Evolutionary conservation across 2,113 vertebrate species (phyloP).

Genomic region (Trematomus loennbergii): DNA sequence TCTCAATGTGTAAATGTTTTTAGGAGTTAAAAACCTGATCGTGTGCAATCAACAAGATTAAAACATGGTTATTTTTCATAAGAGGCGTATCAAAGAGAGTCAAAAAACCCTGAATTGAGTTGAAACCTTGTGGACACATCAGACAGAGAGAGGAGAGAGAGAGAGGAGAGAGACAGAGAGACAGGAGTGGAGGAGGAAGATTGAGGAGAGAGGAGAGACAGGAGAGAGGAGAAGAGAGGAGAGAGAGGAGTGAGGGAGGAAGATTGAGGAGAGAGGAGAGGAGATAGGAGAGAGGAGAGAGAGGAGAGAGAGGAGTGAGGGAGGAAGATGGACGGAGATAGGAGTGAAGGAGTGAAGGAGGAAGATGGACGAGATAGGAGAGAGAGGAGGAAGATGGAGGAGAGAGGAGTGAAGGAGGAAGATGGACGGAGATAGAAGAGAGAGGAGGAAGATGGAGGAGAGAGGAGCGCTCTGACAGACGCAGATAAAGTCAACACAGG

Average conservation of each 20-base stretch:
- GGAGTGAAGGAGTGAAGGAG: not conserved
- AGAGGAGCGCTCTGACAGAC: not conserved
- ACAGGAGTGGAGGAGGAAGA: no score
- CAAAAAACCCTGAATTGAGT: not conserved
- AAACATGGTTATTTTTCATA: not conserved
- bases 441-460: no score
- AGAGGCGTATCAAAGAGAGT: not conserved
- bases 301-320: no score
- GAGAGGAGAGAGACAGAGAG: no score
- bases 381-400: no score
- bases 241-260: not conserved
- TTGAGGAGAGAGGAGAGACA: not conserved
- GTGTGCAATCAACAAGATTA: not conserved
- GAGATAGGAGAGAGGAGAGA: no score
- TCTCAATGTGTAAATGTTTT: no score
- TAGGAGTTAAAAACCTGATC: not conserved
- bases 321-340: no score
- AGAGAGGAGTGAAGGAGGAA: no score
- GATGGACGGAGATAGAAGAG: no score
- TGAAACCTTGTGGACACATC: not conserved
- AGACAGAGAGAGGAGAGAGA: no score
- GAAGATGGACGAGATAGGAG: not conserved
- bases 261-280: not conserved
- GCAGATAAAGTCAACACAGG: conserved; percentile 12
- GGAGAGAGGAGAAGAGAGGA: no score